Evolutionary conservation across 2,888 invertebrate species (phyloP).

Genomic region (Acronicta alni): DNA sequence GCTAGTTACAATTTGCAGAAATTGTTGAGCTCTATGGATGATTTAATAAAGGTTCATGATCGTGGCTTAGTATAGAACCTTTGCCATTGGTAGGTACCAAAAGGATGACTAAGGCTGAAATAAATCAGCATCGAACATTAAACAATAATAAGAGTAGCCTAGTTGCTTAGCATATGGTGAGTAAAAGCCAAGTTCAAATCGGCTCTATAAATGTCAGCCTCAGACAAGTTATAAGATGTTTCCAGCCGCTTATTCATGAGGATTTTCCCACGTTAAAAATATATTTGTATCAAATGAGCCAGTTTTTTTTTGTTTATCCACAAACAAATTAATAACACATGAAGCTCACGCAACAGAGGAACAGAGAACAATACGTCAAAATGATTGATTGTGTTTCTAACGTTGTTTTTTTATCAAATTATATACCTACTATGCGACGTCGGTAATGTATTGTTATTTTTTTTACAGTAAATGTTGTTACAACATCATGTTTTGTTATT

Average conservation of each 20-base stretch:
- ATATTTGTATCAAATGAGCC: neutral
- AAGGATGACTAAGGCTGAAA: too few species aligned
- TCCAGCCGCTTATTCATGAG: neutral
- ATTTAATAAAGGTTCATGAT: too few species aligned
- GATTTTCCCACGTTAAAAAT: neutral
- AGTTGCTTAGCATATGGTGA: too few species aligned
- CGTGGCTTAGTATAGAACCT: too few species aligned
- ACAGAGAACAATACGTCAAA: conserved; percentile 43
- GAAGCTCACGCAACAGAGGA: conserved; percentile 7
- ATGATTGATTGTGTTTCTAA: conserved; percentile 49
- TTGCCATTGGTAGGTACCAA: too few species aligned
- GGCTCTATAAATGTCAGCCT: too few species aligned
- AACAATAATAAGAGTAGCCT: too few species aligned
- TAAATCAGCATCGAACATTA: too few species aligned
- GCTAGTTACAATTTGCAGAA: too few species aligned
- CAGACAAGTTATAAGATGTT: too few species aligned
- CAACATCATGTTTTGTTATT: conserved; percentile 1
- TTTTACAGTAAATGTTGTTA: conserved; percentile 6
- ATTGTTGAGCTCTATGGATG: too few species aligned
- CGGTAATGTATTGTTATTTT: conserved; percentile 24
- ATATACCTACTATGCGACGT: conserved; percentile 13
- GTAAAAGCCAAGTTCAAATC: too few species aligned
- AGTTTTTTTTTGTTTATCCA: conserved; percentile 1
- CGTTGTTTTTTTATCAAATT: conserved; percentile 19
- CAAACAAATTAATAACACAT: neutral